These are phyloP conservation scores for Eristalinus sepulchralis DNA, from an alignment of 2,888 invertebrate species.

Conservation along the genomic window DNA sequence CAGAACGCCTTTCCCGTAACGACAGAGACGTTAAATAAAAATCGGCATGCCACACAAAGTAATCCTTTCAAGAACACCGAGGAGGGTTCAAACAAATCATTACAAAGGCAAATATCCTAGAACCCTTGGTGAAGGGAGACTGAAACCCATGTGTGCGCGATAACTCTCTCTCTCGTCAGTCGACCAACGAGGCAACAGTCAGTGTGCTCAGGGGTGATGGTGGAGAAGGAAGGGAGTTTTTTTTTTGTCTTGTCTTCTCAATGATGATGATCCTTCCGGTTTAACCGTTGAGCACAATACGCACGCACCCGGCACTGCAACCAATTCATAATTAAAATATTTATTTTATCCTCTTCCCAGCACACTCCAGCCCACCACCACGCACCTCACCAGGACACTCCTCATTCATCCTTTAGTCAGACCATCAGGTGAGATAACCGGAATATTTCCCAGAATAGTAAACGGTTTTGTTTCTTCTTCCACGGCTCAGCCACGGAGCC, in stretches of 20 bases:
- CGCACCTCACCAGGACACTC: neutral
- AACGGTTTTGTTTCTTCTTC: neutral
- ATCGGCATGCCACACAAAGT: conserved; percentile 36
- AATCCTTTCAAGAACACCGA: conserved; percentile 39
- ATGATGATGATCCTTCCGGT: conserved; percentile 24
- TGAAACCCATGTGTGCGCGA: neutral
- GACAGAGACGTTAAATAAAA: conserved; percentile 45
- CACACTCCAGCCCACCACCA: neutral
- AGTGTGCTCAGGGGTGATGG: neutral
- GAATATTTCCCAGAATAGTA: conserved; percentile 18
- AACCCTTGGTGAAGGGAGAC: conserved; percentile 24
- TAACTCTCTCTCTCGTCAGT: neutral
- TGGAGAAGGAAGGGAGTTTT: too few relatives aligned
- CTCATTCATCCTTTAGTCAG: neutral
- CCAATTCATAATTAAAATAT: conserved; percentile 60
- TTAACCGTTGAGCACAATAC: conserved; percentile 29
- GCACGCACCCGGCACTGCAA: conserved; percentile 36
- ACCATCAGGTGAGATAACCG: conserved; percentile 3
- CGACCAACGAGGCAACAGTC: too few relatives aligned
- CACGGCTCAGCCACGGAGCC: conserved; percentile 6
- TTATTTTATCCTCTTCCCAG: conserved; percentile 19
- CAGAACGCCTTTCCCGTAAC: conserved; percentile 1
- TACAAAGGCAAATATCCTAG: conserved; percentile 45
- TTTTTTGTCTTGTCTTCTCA: neutral
- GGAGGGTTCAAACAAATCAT: conserved; percentile 41